Base-by-base conservation (phyloP, 2,888 invertebrate species). In the Dilophus febrilis region DNA sequence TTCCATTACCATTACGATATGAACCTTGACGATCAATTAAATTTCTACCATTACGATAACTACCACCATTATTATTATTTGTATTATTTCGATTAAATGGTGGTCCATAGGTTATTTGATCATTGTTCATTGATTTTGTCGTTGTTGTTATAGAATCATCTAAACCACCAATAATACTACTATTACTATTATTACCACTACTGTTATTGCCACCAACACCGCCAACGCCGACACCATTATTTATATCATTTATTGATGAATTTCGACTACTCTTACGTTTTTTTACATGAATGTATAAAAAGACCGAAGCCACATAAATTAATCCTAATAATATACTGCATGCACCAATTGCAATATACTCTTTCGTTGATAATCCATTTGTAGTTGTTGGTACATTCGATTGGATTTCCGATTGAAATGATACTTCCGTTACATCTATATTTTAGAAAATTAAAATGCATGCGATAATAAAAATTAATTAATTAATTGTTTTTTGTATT, bases 261-360 rank as follows among this genome's bases (percentile, higher is more conserved):
- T 28, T 14, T 53, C 52, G 22, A 18, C 19, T 14, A 34, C 36
- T 49, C 48, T 74, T 70, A 31, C 74, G 67, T 58, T 74, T 80
- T 50, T 80, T 70, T 46, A 84, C 72, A 55, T 84, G 82, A 35
- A 88, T 58, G 54, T 85, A 88, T 12, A 87, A 67, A 44, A 85
- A 79, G 17, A 87, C 82, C 5, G 86, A 86, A 1, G 84, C 81
- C 14, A 87, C 80, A 59, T 88, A 88, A 49, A 87, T 80, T 27
- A 87, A 67, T 1, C 85, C 86, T n/a, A 88, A 65, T n/a, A 87
- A 66, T 14, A 87, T 66, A 14, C 86, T 82, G 50, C 83, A 83
- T 35, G 85, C 70, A 26, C 82, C 87, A 42, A 88, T 85, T 1
- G 84, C 83, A 16, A 85, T 72, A 52, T 86, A 86, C 61, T 87